Percentiles rank a stretch among this genome's conserved stretches.
Evolutionary conservation across 2,888 invertebrate genomes (phyloP).

Genomic region (Drosophila atripex): DNA sequence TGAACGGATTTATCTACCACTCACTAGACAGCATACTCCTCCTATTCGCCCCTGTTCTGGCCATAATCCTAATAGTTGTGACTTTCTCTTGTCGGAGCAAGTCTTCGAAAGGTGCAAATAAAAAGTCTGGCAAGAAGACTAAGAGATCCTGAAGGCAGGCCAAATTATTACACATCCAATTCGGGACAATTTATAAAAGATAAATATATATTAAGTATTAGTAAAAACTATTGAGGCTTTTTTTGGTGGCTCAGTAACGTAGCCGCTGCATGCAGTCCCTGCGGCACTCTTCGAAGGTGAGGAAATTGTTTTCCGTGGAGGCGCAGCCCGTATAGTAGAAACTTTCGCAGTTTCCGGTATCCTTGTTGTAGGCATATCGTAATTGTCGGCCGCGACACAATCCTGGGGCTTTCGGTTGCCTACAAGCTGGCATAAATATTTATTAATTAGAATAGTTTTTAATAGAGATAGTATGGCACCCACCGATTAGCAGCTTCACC

Average conservation of each 20-base stretch:
- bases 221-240: background rate
- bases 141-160: constrained; percentile 23
- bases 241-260: constrained; percentile 60
- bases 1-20: constrained; percentile 81
- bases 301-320: constrained; percentile 75
- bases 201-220: constrained; percentile 21
- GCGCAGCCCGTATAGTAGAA: constrained; percentile 80
- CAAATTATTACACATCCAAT: background rate
- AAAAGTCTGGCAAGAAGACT: constrained; percentile 4
- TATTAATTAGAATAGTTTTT: background rate
- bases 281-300: constrained; percentile 79
- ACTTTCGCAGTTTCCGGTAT: constrained; percentile 75
- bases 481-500: constrained; percentile 54
- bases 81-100: background rate
- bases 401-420: constrained; percentile 71
- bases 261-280: constrained; percentile 77
- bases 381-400: constrained; percentile 71
- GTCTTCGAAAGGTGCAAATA: background rate
- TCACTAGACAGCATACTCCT: constrained; percentile 78
- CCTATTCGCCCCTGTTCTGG: background rate
- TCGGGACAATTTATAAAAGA: constrained; percentile 1
- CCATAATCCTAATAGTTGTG: constrained; percentile 11
- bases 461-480: constrained; percentile 14
- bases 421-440: constrained; percentile 59
- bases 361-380: constrained; percentile 76